A percentile compares a stretch with the other conserved stretches of the same genome.
Evolutionary conservation across 2,797 vertebrate species (phyloP).

Genomic region (Trematomus bernacchii): DNA sequence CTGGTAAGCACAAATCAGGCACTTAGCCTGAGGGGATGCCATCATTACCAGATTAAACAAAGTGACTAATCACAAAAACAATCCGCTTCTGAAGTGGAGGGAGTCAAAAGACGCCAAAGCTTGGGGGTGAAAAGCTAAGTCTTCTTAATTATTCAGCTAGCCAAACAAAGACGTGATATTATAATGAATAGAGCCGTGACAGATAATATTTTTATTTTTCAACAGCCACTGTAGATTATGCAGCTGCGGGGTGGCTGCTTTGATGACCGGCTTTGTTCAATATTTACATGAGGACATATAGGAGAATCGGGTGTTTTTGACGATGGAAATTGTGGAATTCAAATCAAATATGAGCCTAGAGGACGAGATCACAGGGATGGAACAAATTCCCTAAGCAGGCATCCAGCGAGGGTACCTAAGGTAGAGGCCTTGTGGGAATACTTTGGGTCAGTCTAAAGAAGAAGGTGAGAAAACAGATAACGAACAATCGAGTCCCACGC

Average conservation of each 20-base stretch:
- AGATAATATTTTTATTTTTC: constrained; percentile 57
- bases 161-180: constrained; percentile 79
- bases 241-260: constrained; percentile 16
- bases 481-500: constrained; percentile 58
- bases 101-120: constrained; percentile 81
- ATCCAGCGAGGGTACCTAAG: constrained; percentile 35
- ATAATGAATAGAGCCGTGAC: constrained; percentile 65
- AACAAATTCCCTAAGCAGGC: constrained; percentile 63
- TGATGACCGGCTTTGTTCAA: constrained; percentile 38
- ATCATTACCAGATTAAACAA: constrained; percentile 87
- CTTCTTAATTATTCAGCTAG: constrained; percentile 83
- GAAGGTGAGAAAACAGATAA: constrained; percentile 48
- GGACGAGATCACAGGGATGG: constrained; percentile 49
- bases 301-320: constrained; percentile 25
- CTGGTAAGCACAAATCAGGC: constrained; percentile 78
- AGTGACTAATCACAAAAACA: constrained; percentile 84
- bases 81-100: constrained; percentile 79
- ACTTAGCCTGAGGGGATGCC: constrained; percentile 82
- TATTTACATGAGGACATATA: constrained; percentile 32
- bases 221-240: constrained; percentile 29
- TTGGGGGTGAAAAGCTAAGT: constrained; percentile 81
- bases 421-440: constrained; percentile 63
- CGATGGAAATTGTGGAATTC: constrained; percentile 32
- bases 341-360: constrained; percentile 51
- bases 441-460: constrained; percentile 58